Percentiles rank a stretch among this genome's conserved stretches.
phyloP scores from a whole-genome alignment of 2,888 invertebrate genomes.

The Agrochola lota region DNA sequence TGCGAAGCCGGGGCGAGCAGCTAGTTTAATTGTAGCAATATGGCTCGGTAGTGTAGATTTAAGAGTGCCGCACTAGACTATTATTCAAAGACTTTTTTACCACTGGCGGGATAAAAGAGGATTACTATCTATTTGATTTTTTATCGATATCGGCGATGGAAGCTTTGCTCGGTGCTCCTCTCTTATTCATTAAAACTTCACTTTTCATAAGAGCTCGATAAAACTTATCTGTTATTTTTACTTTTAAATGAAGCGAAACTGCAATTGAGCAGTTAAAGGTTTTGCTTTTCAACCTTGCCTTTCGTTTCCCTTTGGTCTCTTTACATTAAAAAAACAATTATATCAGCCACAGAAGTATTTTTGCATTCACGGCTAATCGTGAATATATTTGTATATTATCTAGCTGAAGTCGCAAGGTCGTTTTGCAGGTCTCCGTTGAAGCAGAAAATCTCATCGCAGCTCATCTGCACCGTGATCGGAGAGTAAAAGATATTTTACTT shows the following conservation, averaged over 20 bases:
- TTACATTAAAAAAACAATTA: not conserved
- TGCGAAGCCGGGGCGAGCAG: too few species aligned
- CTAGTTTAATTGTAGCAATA: slow-evolving; percentile 32
- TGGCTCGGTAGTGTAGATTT: slow-evolving; percentile 7
- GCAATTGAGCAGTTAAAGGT: not conserved
- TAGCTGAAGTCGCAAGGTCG: not conserved
- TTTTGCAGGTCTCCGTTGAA: not conserved
- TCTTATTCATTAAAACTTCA: slow-evolving; percentile 25
- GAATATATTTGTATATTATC: not conserved
- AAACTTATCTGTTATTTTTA: not conserved
- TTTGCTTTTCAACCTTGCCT: slow-evolving; percentile 1
- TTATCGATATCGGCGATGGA: not conserved
- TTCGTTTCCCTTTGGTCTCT: not conserved
- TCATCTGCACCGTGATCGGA: not conserved
- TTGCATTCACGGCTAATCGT: not conserved
- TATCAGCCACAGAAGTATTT: not conserved
- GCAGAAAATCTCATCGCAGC: slow-evolving; percentile 9
- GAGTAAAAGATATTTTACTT: not conserved
- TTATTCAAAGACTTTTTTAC: slow-evolving; percentile 5
- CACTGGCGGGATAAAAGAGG: slow-evolving; percentile 7
- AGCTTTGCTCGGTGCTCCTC: slow-evolving; percentile 1
- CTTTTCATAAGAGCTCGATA: slow-evolving; percentile 4
- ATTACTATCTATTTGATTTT: slow-evolving; percentile 20
- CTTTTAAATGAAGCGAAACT: not conserved
- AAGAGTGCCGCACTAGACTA: not conserved